These are phyloP conservation scores for Volucella inflata DNA, from an alignment of 2,888 invertebrate species.

Conservation along the genomic window DNA sequence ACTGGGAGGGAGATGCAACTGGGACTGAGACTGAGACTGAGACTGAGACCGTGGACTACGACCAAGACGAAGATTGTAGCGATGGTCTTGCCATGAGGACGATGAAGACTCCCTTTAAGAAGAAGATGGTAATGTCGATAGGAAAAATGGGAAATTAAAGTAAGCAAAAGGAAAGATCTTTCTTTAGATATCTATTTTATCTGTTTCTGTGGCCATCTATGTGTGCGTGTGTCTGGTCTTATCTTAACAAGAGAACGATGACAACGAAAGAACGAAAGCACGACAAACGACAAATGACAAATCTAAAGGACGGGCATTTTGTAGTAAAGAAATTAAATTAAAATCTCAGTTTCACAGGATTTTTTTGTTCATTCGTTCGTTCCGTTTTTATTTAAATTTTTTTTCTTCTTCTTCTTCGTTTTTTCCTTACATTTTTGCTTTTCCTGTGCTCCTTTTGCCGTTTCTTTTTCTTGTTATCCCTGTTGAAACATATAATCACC, in stretches of 20 bases:
- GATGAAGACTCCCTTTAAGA: neutral
- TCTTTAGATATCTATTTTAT: slow-evolving; percentile 26
- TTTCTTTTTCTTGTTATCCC: slow-evolving; percentile 55
- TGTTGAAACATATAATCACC: slow-evolving; percentile 69
- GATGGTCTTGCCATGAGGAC: neutral
- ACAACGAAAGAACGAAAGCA: slow-evolving; percentile 30
- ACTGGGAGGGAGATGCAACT: neutral
- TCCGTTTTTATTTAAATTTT: slow-evolving; percentile 18
- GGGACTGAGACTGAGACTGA: no score
- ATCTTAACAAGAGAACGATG: slow-evolving; percentile 52
- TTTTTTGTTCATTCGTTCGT: no score
- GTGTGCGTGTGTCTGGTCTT: neutral
- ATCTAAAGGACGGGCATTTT: slow-evolving; percentile 61
- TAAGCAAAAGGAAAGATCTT: slow-evolving; percentile 62
- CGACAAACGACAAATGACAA: slow-evolving; percentile 30
- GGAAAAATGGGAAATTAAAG: slow-evolving; percentile 72
- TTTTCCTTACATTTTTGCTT: slow-evolving; percentile 11
- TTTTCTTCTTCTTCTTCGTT: neutral
- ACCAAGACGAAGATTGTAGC: slow-evolving; percentile 23
- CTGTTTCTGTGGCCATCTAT: neutral
- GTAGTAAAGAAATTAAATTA: slow-evolving; percentile 72
- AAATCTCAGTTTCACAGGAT: slow-evolving; percentile 53
- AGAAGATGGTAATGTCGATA: slow-evolving; percentile 61
- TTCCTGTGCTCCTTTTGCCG: slow-evolving; percentile 22
- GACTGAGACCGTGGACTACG: neutral